phyloP scores from a whole-genome alignment of 1,140 invertebrate species.

The Archivesica marissinica region DNA sequence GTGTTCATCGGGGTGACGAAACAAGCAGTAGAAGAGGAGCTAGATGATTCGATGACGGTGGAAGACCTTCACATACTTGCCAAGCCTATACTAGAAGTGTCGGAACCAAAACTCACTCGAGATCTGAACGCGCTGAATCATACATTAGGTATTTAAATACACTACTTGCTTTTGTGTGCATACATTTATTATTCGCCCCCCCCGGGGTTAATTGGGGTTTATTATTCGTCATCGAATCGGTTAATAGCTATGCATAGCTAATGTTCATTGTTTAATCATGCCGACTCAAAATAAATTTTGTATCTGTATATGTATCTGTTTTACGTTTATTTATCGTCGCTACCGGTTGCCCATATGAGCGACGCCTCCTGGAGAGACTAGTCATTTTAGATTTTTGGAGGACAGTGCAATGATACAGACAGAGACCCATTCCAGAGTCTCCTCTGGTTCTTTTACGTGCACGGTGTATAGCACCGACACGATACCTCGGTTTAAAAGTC shows the following conservation, averaged over 20 bases:
- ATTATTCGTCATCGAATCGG: background rate
- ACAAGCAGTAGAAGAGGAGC: constrained; percentile 34
- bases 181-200: background rate
- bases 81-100: constrained; percentile 23
- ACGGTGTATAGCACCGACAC: too few species aligned
- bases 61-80: constrained; percentile 1
- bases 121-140: constrained; percentile 22
- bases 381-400: too few species aligned
- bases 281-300: too few species aligned
- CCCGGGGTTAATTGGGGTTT: background rate
- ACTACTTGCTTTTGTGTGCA: background rate
- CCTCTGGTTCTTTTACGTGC: too few species aligned
- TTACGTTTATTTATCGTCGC: too few species aligned
- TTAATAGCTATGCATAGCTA: background rate
- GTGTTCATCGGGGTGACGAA: constrained; percentile 43
- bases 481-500: too few species aligned
- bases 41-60: background rate
- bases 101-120: constrained; percentile 1
- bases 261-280: too few species aligned
- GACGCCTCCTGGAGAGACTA: too few species aligned
- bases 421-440: too few species aligned
- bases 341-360: too few species aligned
- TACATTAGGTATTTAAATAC: background rate
- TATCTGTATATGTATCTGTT: too few species aligned
- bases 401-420: too few species aligned